A percentile compares a stretch with the other conserved stretches of the same genome.
Evolutionary conservation across 2,797 vertebrate genomes (phyloP).

Genomic region (Monodelphis domestica): DNA sequence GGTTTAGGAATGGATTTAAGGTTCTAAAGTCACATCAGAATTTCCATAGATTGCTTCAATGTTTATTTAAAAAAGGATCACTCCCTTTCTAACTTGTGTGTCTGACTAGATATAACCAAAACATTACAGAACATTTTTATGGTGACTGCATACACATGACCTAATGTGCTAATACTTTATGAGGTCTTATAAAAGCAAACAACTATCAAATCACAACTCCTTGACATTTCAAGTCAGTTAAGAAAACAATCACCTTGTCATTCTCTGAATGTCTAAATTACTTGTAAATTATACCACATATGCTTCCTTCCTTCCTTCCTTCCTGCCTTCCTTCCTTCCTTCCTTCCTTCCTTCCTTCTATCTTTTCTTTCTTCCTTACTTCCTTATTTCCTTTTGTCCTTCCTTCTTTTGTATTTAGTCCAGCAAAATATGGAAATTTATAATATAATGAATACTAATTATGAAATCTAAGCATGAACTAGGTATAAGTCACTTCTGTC

Average conservation of each 20-base stretch:
- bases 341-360: too few relatives aligned
- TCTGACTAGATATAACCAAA: neutral
- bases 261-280: neutral
- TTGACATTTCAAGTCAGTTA: neutral
- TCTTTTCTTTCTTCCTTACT: too few relatives aligned
- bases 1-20: neutral
- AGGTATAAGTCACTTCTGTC: neutral
- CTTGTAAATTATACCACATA: neutral
- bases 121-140: neutral
- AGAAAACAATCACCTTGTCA: neutral
- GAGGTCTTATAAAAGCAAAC: neutral
- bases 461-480: neutral
- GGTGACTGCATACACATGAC: neutral
- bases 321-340: too few relatives aligned
- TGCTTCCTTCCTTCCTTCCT: neutral
- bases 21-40: neutral
- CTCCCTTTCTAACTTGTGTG: neutral
- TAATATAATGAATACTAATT: neutral
- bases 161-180: neutral
- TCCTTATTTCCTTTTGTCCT: too few relatives aligned
- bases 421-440: neutral
- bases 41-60: neutral
- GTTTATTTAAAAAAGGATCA: neutral
- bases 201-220: neutral
- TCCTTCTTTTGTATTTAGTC: neutral